Evolutionary conservation across 2,888 invertebrate genomes (phyloP), one percentile per base, ranked within the genome.

Genomic region (Cetonia aurata): DNA sequence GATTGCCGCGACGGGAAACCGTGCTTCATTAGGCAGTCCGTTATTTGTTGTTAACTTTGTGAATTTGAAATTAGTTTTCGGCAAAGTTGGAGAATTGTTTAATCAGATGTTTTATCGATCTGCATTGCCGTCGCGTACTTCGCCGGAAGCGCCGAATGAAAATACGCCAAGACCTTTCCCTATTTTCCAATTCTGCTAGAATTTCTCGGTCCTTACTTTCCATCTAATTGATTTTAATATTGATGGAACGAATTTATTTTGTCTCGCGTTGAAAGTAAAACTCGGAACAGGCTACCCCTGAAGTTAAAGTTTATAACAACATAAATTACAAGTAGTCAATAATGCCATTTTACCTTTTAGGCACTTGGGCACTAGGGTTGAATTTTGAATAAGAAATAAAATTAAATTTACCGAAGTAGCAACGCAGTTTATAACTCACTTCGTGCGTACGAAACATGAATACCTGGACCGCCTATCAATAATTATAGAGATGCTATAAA

Each of bases 1-100:
- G n/a, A 17, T n/a, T 17, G 62, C 62, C 33, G 33, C 3, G 37
- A 31, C 48, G 50, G 46, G 33, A 37, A 37, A 41, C 17, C 17
- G 50, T 48, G 50, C 50, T 65, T 65, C 62, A 65, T 65, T 65
- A 50, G 41, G 12, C 50, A 65, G 50, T 50, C 48, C 52, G 62
- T 65, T 65, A 65, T 65, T 65, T 65, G 62, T 65, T 65, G 62
- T 50, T 65, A 65, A 65, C 62, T 65, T 65, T 65, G 62, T 37
- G 68, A 68, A 68, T 68, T 68, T 46, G 19, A 46, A 57, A 68
- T 68, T 68, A 68, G 67, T 68, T 68, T 68, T 48, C 67, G 31
- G 37, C 33, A 37, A 37, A 65, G 50, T 65, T 65, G 1, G 62
- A 52, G 50, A 65, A 65, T 50, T 50, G 37, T 41, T 65, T 65